These are phyloP conservation scores for Chaenogobius annularis DNA, from an alignment of 2,113 vertebrate species.

Conservation along the genomic window DNA sequence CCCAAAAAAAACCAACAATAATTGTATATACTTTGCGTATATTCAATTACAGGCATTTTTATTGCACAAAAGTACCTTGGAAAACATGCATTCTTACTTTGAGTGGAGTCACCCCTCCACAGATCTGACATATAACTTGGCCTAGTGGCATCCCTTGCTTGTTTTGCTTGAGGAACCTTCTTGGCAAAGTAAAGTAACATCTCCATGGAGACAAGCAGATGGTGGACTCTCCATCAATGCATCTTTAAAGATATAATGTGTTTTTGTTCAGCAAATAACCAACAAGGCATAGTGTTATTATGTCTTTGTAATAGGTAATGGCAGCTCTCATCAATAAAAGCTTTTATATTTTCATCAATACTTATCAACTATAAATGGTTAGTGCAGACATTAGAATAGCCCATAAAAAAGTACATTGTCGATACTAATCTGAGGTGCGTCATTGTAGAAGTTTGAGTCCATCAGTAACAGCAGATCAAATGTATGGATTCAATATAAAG, in stretches of 20 bases:
- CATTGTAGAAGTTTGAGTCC: neutral
- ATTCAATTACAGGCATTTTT: too few relatives aligned
- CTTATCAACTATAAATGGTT: neutral
- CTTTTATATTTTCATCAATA: neutral
- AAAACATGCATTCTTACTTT: too few relatives aligned
- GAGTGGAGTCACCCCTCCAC: too few relatives aligned
- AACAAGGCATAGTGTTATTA: neutral
- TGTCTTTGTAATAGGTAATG: neutral
- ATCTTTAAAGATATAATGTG: neutral
- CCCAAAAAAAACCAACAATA: too few relatives aligned
- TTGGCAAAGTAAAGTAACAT: too few relatives aligned
- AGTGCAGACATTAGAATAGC: neutral
- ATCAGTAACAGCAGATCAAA: neutral
- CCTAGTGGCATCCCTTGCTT: too few relatives aligned
- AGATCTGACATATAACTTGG: too few relatives aligned
- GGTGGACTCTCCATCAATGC: too few relatives aligned
- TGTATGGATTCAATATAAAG: neutral
- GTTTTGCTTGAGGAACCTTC: too few relatives aligned
- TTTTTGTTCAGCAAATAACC: neutral
- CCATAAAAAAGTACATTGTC: neutral
- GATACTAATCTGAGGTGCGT: neutral
- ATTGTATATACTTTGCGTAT: too few relatives aligned
- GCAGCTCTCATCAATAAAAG: neutral
- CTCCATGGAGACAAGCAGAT: too few relatives aligned
- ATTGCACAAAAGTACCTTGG: too few relatives aligned